These are phyloP conservation scores for Diogma glabrata DNA, from an alignment of 2,888 invertebrate genomes.

Conservation along the genomic window DNA sequence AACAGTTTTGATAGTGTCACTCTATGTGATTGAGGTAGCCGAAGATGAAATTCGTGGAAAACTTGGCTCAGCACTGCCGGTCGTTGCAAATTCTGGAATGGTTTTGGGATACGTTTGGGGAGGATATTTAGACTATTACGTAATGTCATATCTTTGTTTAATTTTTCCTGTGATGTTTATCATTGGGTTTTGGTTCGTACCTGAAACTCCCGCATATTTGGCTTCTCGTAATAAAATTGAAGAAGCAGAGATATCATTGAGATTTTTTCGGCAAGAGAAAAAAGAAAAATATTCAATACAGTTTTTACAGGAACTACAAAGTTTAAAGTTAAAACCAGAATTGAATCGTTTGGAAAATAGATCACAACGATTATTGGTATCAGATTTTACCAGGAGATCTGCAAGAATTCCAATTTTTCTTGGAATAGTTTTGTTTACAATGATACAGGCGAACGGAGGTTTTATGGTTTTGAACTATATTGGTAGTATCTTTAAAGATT, in stretches of 20 bases:
- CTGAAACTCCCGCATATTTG: constrained; percentile 11
- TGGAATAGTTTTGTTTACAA: too few relatives aligned
- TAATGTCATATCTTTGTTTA: constrained; percentile 8
- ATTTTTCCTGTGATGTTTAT: constrained; percentile 9
- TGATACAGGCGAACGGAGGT: too few relatives aligned
- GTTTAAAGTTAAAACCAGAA: too few relatives aligned
- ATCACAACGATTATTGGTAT: too few relatives aligned
- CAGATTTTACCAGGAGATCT: too few relatives aligned
- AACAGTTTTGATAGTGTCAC: constrained; percentile 4
- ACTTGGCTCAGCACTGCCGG: constrained; percentile 9
- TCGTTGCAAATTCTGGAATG: constrained; percentile 8
- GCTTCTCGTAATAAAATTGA: not conserved
- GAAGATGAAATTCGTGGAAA: constrained; percentile 11
- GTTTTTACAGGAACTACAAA: too few relatives aligned
- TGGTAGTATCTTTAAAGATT: too few relatives aligned
- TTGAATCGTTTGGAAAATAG: too few relatives aligned
- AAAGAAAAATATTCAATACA: too few relatives aligned
- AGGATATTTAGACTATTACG: constrained; percentile 5
- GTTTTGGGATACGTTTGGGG: constrained; percentile 10
- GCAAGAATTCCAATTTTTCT: too few relatives aligned
- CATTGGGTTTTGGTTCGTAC: constrained; percentile 7
- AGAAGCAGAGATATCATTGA: constrained; percentile 10
- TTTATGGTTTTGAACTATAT: too few relatives aligned
- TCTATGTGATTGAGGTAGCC: constrained; percentile 8
- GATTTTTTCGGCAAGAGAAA: not conserved